Percentiles rank a stretch among this genome's conserved stretches.
These are phyloP conservation scores for Drosophila lacertosa DNA, from an alignment of 1,140 invertebrate species.

Conservation along the genomic window DNA sequence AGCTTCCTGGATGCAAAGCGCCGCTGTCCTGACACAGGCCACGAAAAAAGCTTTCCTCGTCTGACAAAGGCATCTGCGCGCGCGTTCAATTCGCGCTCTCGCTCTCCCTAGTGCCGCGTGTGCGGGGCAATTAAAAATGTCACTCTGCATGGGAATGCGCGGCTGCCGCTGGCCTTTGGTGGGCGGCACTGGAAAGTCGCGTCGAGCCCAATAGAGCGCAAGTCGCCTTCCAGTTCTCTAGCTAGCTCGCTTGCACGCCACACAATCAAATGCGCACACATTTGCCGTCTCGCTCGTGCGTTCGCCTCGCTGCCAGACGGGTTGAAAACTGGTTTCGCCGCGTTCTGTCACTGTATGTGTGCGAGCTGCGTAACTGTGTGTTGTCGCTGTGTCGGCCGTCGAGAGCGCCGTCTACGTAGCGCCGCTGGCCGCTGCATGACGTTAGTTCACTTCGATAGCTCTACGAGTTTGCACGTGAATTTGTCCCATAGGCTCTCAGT, in stretches of 20 bases:
- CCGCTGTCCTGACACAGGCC: slow-evolving; percentile 56
- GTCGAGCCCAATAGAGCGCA: slow-evolving; percentile 73
- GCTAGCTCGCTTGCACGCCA: slow-evolving; percentile 33
- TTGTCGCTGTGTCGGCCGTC: slow-evolving; percentile 40
- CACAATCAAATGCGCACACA: neutral
- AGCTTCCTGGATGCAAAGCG: slow-evolving; percentile 56
- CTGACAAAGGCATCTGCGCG: slow-evolving; percentile 19
- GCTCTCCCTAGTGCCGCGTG: slow-evolving; percentile 39
- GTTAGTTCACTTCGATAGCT: slow-evolving; percentile 85
- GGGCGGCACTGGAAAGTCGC: slow-evolving; percentile 70
- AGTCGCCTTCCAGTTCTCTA: slow-evolving; percentile 66
- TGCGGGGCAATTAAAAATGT: slow-evolving; percentile 71
- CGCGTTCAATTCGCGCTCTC: slow-evolving; percentile 23
- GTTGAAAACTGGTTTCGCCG: slow-evolving; percentile 65
- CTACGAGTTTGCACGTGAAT: slow-evolving; percentile 84
- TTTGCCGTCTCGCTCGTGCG: slow-evolving; percentile 33
- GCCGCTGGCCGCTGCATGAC: slow-evolving; percentile 79
- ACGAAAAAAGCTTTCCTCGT: slow-evolving; percentile 52
- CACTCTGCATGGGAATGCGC: slow-evolving; percentile 77
- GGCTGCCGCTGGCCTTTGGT: slow-evolving; percentile 41
- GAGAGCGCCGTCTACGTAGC: slow-evolving; percentile 80
- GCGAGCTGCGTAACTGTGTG: slow-evolving; percentile 19
- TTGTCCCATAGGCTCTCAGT: slow-evolving; percentile 58
- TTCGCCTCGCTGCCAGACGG: slow-evolving; percentile 40
- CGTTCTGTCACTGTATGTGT: slow-evolving; percentile 11